Conservation (phyloP, 2,797 vertebrate species). For the Selene dorsalis region DNA sequence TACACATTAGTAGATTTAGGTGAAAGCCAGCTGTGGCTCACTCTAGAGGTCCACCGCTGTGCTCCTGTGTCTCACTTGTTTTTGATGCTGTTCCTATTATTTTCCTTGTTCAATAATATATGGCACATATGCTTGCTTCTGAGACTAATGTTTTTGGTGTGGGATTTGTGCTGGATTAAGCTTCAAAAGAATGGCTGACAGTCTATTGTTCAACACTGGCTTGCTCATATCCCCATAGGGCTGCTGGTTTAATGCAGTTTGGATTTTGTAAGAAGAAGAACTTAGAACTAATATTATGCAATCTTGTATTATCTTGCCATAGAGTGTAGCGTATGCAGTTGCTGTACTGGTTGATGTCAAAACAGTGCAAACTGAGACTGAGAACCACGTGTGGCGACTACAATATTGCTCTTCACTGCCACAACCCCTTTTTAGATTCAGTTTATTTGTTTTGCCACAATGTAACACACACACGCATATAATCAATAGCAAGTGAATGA, state of each 20-base stretch:
- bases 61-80: conserved; percentile 67
- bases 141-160: conserved; percentile 76
- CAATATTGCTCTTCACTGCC: conserved; percentile 21
- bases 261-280: conserved; percentile 53
- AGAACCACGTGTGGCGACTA: conserved; percentile 21
- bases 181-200: conserved; percentile 80
- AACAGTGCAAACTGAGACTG: conserved; percentile 39
- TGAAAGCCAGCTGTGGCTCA: conserved; percentile 66
- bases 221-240: conserved; percentile 62
- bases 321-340: conserved; percentile 20
- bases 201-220: conserved; percentile 76
- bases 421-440: conserved; percentile 49
- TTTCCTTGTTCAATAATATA: conserved; percentile 81
- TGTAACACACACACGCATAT: conserved; percentile 1
- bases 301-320: conserved; percentile 41
- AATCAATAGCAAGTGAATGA: conserved; percentile 38
- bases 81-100: conserved; percentile 78
- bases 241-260: conserved; percentile 66
- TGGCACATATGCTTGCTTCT: conserved; percentile 77
- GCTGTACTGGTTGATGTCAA: conserved; percentile 32
- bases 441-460: conserved; percentile 38
- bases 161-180: conserved; percentile 83
- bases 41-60: conserved; percentile 54
- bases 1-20: conserved; percentile 54
- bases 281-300: conserved; percentile 60